Conservation (phyloP, 2,113 vertebrate genomes). For the Coracopsis vasa region DNA sequence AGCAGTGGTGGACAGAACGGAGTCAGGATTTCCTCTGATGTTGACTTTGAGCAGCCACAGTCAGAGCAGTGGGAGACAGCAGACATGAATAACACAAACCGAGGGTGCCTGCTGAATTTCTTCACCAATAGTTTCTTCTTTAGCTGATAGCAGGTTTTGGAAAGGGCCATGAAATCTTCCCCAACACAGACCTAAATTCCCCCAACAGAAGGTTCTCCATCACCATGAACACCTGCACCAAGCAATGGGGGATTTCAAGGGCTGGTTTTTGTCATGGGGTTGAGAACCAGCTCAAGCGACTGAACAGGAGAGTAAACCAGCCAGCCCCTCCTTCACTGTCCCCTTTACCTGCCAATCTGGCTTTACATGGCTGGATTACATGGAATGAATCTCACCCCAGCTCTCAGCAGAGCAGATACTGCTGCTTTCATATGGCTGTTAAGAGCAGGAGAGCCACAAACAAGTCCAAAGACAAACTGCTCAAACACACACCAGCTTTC, state of each 20-base stretch:
- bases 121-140: not conserved
- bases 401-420: not conserved
- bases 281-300: not conserved
- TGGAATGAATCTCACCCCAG: not conserved
- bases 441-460: not conserved
- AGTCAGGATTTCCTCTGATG: not conserved
- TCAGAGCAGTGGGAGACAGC: not conserved
- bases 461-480: not conserved
- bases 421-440: not conserved
- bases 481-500: not conserved
- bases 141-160: not conserved
- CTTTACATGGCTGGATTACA: not conserved
- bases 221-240: not conserved
- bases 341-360: accelerated
- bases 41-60: not conserved
- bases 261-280: not conserved
- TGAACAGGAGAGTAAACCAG: not conserved
- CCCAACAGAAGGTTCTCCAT: not conserved
- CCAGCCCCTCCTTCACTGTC: not conserved
- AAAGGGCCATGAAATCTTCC: not conserved
- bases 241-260: accelerated
- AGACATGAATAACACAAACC: not conserved
- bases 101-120: not conserved
- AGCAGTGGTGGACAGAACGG: not conserved
- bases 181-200: not conserved